Evolutionary conservation across 2,888 invertebrate species (phyloP), one percentile per base, ranked within the genome.

Genomic region (Harpalus rubripes): DNA sequence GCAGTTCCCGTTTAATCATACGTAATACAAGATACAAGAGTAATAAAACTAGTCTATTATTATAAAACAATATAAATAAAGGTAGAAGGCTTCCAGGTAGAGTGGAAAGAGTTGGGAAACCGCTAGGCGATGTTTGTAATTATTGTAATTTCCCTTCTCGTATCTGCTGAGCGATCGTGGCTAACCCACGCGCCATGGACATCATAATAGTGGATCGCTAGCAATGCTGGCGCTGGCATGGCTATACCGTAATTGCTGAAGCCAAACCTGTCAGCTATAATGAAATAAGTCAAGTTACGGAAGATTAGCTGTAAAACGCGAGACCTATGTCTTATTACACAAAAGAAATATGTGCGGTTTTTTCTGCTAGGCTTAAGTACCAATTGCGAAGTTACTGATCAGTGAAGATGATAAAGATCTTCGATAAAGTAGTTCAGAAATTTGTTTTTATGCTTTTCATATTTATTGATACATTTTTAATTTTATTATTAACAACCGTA

Each of bases 21-120:
- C 83, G 83, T 83, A 83, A 83, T 74, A 76, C 83, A 74, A 83
- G 83, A 76, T 83, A 83, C 83, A 83, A 72, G 59, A 83, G 74
- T 74, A 83, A 83, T 83, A 72, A 74, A 68, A n/a, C 83, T 76
- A 41, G 74, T 74, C 74, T 83, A 83, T 83, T 52, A 83, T 83
- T 83, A 83, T 83, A 76, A 83, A 83, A 83, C 83, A 83, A 83
- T 83, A 83, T 83, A 83, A 83, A 83, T 83, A 59, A 59, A 74
- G 59, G 44, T 58, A 74, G 72, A 68, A 83, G 61, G 83, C 83
- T 83, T 61, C 74, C 83, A 83, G 74, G 83, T 83, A 76, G 44
- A 68, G 68, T 68, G 18, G 44, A 68, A 65, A 41, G 68, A 16
- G 39, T 26, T 39, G 65, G 22, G 26, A 68, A 68, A 74, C 72